Evolutionary conservation across 2,888 invertebrate species (phyloP).

Genomic region (Ryuthela nishihirai): DNA sequence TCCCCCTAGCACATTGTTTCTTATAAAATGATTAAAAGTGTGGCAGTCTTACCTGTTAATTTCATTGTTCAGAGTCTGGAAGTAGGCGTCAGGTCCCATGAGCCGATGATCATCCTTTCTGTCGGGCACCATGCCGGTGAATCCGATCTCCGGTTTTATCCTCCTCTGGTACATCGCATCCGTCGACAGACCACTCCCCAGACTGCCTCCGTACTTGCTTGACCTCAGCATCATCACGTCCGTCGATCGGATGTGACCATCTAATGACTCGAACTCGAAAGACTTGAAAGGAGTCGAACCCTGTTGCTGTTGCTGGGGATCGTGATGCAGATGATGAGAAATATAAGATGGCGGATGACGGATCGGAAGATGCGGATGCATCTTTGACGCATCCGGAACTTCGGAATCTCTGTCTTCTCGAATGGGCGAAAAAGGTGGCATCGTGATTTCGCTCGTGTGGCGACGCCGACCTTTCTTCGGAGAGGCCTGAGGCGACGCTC

Average conservation of each 20-base stretch:
- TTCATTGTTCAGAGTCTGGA: slow-evolving; percentile 33
- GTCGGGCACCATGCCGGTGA: slow-evolving; percentile 10
- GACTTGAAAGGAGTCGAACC: too few species aligned
- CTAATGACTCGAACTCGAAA: slow-evolving; percentile 28
- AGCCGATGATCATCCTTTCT: slow-evolving; percentile 21
- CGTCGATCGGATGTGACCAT: slow-evolving; percentile 15
- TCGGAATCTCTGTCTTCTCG: slow-evolving; percentile 52
- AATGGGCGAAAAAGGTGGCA: slow-evolving; percentile 57
- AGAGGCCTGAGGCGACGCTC: slow-evolving; percentile 49
- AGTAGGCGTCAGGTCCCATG: slow-evolving; percentile 18
- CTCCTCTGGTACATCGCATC: slow-evolving; percentile 12
- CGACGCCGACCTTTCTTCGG: slow-evolving; percentile 51
- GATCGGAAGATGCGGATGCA: neutral
- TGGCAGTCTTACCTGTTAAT: slow-evolving; percentile 30
- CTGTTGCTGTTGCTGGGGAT: neutral
- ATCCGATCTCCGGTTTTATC: slow-evolving; percentile 5
- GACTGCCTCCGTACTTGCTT: slow-evolving; percentile 22
- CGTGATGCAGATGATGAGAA: neutral
- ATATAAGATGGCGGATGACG: neutral
- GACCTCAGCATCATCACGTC: slow-evolving; percentile 13
- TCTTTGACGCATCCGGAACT: slow-evolving; percentile 1
- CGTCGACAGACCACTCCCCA: slow-evolving; percentile 24
- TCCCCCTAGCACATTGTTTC: too few species aligned
- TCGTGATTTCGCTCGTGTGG: slow-evolving; percentile 57
- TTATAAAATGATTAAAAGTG: too few species aligned